Evolutionary conservation across 2,888 invertebrate genomes (phyloP).

Genomic region (Oscheius sp.): DNA sequence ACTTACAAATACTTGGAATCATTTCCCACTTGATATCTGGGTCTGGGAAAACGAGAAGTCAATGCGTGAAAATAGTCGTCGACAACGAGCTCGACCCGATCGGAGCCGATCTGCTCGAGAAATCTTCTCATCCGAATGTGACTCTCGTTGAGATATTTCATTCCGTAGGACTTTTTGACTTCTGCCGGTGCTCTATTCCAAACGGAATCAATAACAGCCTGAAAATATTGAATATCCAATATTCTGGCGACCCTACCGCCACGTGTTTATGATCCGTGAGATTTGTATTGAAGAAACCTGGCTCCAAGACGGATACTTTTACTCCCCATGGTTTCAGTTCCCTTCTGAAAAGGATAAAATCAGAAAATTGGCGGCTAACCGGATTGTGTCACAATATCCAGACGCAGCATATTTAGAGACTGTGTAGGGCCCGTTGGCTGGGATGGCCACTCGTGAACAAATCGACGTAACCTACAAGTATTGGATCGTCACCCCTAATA

Average conservation of each 20-base stretch:
- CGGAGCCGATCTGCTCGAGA: conserved; percentile 44
- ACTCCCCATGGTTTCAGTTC: conserved; percentile 67
- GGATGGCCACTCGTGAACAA: conserved; percentile 73
- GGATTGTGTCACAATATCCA: conserved; percentile 66
- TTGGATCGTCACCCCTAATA: too few species aligned
- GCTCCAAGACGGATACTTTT: conserved; percentile 66
- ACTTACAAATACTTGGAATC: conserved; percentile 49
- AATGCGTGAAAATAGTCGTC: conserved; percentile 69
- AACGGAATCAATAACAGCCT: conserved; percentile 34
- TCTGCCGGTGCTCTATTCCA: conserved; percentile 44
- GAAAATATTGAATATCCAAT: background rate
- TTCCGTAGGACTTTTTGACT: conserved; percentile 50
- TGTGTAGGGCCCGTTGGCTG: conserved; percentile 67
- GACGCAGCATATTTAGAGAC: conserved; percentile 68
- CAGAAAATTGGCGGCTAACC: background rate
- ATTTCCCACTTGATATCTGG: conserved; percentile 62
- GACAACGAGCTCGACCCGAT: conserved; percentile 50
- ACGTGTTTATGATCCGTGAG: conserved; percentile 47
- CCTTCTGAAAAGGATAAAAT: conserved; percentile 44
- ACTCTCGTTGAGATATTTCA: conserved; percentile 43
- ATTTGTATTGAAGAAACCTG: conserved; percentile 70
- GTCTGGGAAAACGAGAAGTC: conserved; percentile 59
- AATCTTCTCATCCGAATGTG: conserved; percentile 39
- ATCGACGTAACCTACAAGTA: conserved; percentile 74
- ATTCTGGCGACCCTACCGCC: conserved; percentile 36